Percentiles rank a stretch among this genome's conserved stretches.
phyloP scores from a whole-genome alignment of 2,113 vertebrate genomes.

The Sarotherodon lohbergeri region DNA sequence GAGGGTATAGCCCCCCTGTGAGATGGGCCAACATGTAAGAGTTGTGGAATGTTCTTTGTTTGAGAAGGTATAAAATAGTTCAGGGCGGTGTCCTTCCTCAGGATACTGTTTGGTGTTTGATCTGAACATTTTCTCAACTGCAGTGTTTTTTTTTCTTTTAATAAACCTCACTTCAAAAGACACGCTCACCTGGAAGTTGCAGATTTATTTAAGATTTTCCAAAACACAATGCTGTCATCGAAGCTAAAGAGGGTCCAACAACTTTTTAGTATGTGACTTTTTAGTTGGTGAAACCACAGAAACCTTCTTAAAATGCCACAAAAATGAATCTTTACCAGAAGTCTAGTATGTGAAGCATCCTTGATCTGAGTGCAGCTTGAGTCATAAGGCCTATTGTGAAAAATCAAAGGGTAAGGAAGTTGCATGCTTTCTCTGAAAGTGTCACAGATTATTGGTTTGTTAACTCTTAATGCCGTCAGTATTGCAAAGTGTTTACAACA shows the following conservation, averaged over 20 bases:
- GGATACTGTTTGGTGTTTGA: neutral
- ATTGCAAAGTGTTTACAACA: neutral
- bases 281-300: neutral
- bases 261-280: neutral
- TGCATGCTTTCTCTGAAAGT: neutral
- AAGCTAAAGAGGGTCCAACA: neutral
- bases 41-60: neutral
- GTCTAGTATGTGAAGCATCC: neutral
- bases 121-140: neutral
- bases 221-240: neutral
- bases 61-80: neutral
- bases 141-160: neutral
- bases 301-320: neutral
- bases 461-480: neutral
- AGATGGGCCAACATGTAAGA: neutral
- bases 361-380: neutral
- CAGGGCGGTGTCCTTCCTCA: rapidly evolving
- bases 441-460: neutral
- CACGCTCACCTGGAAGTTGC: neutral
- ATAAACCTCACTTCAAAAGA: neutral
- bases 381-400: neutral
- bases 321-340: neutral
- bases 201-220: neutral
- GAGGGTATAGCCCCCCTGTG: too few species aligned
- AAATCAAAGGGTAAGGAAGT: neutral